Base-by-base conservation (phyloP, 2,797 vertebrate genomes). In the Pseudomugil gertrudae region DNA sequence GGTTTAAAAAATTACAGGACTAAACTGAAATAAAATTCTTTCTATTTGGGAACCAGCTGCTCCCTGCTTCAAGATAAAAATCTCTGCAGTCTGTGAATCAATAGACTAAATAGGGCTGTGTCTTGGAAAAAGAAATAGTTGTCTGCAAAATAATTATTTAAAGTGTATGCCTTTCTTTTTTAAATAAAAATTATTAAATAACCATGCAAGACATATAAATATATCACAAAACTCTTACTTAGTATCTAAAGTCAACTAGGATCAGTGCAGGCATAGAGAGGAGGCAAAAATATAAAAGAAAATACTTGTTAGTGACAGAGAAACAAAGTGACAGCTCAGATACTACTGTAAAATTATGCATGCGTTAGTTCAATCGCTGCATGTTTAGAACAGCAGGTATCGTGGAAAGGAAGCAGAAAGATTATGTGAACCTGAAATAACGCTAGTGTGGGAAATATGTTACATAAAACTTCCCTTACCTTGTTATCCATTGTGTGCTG, bases 181-280 rank as follows among this genome's bases (percentile, higher is more conserved):
- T 40, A 19, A 40, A 17, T 19, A 30, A 30, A 30, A 30, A 21
- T 9, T 7, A 10, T 45, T 5, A 53, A 51, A 50, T 29, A 21
- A 63, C 40, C 87, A 89, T 90, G 85, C 91, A 91, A 79, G 21
- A 86, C 51, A 17, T 78, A 51, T 43, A 71, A 58, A 60, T 15
- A 76, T 78, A 84, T 66, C 66, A 72, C 58, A 81, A 79, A 77
- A 70, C 62, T 71, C 93, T 92, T 92, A 93, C 92, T 88, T 58
- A 78, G 69, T 63, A 52, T 84, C 64, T 87, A 89, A 72, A 79
- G 86, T 79, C 87, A 87, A 89, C 74, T 85, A 89, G 86, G 86
- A 81, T 87, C 88, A 86, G 48, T 67, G 69, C 69, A 81, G 78
- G 48, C 83, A 58, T 36, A 81, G 73, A 68, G 58, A 74, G 74